These are phyloP conservation scores for Torymus auratus DNA, from an alignment of 2,888 invertebrate species.

Conservation along the genomic window DNA sequence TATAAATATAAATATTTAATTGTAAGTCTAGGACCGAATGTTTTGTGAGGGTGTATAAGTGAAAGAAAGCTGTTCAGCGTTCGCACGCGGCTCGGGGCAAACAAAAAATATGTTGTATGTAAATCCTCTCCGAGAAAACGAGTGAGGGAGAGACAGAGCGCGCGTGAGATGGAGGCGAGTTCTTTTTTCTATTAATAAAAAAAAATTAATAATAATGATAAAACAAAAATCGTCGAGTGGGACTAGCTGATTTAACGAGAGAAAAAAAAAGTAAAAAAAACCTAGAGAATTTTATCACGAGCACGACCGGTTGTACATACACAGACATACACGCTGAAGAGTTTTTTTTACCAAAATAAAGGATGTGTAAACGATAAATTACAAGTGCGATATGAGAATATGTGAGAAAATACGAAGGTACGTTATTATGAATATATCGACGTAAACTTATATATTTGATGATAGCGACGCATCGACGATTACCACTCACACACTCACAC, in stretches of 20 bases:
- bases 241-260: conserved; percentile 28
- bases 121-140: background rate
- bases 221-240: conserved; percentile 17
- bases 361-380: conserved; percentile 39
- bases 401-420: conserved; percentile 14
- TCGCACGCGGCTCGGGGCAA: conserved; percentile 7
- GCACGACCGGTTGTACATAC: conserved; percentile 58
- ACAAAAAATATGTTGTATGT: background rate
- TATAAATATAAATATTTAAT: conserved; percentile 14
- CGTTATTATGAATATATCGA: conserved; percentile 39
- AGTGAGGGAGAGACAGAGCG: conserved; percentile 6
- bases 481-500: conserved; percentile 33
- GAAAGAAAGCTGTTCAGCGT: conserved; percentile 29
- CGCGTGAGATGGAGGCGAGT: conserved; percentile 30
- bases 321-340: conserved; percentile 32
- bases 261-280: background rate
- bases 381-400: too few relatives aligned
- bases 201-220: too few relatives aligned
- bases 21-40: conserved; percentile 1
- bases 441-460: conserved; percentile 35
- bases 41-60: background rate
- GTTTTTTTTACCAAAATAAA: conserved; percentile 44
- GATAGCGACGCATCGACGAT: conserved; percentile 40
- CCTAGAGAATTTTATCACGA: conserved; percentile 44
- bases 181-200: conserved; percentile 51